Evolutionary conservation across 2,888 invertebrate genomes (phyloP), one percentile per base, ranked within the genome.

Genomic region (Ochropacha duplaris): DNA sequence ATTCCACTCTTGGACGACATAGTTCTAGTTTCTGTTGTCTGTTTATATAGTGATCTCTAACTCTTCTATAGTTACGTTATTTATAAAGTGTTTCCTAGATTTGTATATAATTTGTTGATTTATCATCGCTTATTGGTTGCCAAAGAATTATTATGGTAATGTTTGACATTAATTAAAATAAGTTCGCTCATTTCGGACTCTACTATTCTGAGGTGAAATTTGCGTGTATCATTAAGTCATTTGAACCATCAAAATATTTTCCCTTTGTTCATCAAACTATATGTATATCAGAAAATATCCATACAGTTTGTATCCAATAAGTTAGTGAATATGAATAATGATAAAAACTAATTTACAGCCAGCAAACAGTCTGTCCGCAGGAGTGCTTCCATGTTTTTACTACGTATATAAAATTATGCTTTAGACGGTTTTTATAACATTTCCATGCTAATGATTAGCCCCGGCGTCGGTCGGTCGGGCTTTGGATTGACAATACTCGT

Each of bases 311-410:
- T 63, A 64, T 44, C 39, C 39, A 44, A 26, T 55, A 28, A 54
- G 39, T 49, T 54, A 49, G 19, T 49, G 26, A 54, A 44, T 44
- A 44, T 54, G 54, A 56, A 54, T 54, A 61, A 62, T 62, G 59
- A 56, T 56, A 57, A 60, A 64, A 61, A 66, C 75, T 72, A 79
- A 79, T 76, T 44, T 76, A 77, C 81, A 87, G 80, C 82, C 89
- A 88, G 88, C 87, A 87, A 90, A 81, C 88, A 87, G 88, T 91
- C 90, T 92, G 92, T 92, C 92, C 92, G 90, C 87, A 81, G 86
- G 83, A 87, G 92, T 92, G 92, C 92, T 92, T 92, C 92, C 92
- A 92, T 85, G 86, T 90, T 91, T 91, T 87, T 90, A 90, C 84
- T 84, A 87, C 81, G 80, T 87, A 83, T 86, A 81, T 70, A 76